Conservation (phyloP, 2,113 vertebrate genomes). For the Tragelaphus scriptus region DNA sequence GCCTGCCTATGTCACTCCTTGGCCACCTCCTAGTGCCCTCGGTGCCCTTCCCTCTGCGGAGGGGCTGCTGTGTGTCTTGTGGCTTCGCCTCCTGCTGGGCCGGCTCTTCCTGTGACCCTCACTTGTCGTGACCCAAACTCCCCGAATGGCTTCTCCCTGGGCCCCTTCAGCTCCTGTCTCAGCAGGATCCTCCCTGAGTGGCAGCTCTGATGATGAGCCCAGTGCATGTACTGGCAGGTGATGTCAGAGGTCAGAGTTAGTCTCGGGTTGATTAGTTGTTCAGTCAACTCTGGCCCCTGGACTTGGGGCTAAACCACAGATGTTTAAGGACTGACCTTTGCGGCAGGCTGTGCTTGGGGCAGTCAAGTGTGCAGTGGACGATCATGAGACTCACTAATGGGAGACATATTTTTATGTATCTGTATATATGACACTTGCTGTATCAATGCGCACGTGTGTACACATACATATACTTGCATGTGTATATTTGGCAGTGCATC, state of each 20-base stretch:
- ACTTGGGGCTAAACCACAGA: not conserved
- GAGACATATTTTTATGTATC: not conserved
- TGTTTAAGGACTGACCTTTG: not conserved
- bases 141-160: not conserved
- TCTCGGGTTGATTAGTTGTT: not conserved
- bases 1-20: rapidly evolving
- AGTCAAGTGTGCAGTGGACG: not conserved
- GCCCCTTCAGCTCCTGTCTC: not conserved
- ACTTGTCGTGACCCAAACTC: not conserved
- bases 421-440: rapidly evolving
- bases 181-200: not conserved
- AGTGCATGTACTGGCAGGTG: not conserved
- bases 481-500: not conserved
- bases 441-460: not conserved
- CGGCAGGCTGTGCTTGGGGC: not conserved
- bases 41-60: not conserved
- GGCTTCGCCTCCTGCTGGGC: not conserved
- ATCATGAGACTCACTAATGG: not conserved
- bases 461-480: rapidly evolving
- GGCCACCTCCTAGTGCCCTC: not conserved
- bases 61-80: not conserved
- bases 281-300: not conserved
- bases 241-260: not conserved
- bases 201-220: not conserved
- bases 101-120: not conserved